phyloP scores from a whole-genome alignment of 2,888 invertebrate genomes.

The Ormia ochracea region DNA sequence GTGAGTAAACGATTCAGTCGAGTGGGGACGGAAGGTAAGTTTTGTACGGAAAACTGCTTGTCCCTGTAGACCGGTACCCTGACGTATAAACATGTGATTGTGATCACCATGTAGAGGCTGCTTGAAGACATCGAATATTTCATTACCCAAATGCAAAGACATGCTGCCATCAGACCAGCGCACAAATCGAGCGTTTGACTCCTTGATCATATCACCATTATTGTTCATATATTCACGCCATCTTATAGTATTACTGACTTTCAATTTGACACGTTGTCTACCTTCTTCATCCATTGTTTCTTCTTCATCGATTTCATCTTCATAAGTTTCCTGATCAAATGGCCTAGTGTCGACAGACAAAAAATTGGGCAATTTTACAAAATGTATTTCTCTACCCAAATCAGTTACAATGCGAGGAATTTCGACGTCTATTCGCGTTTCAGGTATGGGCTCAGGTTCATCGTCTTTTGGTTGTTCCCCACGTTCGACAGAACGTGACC shows the following conservation, averaged over 20 bases:
- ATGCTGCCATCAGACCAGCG: slow-evolving; percentile 99
- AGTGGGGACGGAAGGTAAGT: slow-evolving; percentile 97
- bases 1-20: slow-evolving; percentile 99
- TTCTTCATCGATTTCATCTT: slow-evolving; percentile 99
- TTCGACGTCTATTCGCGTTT: slow-evolving; percentile 96
- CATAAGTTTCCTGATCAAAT: slow-evolving; percentile 95
- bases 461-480: slow-evolving; percentile 75
- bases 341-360: slow-evolving; percentile 98
- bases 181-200: slow-evolving; percentile 96
- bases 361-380: slow-evolving; percentile 98
- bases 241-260: slow-evolving; percentile 98
- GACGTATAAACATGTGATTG: slow-evolving; percentile 96
- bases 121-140: slow-evolving; percentile 98
- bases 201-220: slow-evolving; percentile 87
- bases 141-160: slow-evolving; percentile 96
- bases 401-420: slow-evolving; percentile 96
- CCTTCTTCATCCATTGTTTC: slow-evolving; percentile 99
- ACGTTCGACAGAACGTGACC: slow-evolving; percentile 72
- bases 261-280: slow-evolving; percentile 87
- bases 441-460: slow-evolving; percentile 89
- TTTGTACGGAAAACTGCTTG: slow-evolving; percentile 98
- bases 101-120: slow-evolving; percentile 96
- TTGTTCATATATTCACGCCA: slow-evolving; percentile 92
- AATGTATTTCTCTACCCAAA: slow-evolving; percentile 93
- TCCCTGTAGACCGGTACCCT: slow-evolving; percentile 96